Evolutionary conservation across 2,113 vertebrate genomes (phyloP).

Genomic region (Zosterops hypoxanthus): DNA sequence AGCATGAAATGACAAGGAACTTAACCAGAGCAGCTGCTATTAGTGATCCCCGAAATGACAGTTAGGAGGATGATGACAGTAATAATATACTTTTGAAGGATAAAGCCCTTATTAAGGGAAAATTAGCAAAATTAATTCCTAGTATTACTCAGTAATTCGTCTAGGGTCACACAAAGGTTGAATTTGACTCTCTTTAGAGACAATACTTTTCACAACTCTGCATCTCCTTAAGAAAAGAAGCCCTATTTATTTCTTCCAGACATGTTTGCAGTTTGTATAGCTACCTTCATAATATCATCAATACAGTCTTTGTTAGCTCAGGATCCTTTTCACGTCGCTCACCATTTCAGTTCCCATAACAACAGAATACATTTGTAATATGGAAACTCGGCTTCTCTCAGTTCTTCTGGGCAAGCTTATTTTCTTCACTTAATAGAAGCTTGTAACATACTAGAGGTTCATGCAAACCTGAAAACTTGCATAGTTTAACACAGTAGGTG

Average conservation of each 20-base stretch:
- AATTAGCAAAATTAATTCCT: conserved; percentile 15
- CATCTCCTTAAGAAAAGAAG: neutral
- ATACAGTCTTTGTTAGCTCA: neutral
- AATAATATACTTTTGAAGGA: neutral
- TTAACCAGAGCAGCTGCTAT: neutral
- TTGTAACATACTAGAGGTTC: neutral
- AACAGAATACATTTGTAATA: conserved; percentile 32
- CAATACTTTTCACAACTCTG: neutral
- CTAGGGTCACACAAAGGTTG: neutral
- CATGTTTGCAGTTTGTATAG: neutral
- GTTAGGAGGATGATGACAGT: neutral
- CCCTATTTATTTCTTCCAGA: neutral
- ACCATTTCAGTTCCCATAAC: conserved; percentile 63
- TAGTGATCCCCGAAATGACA: neutral
- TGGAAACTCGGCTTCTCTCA: neutral
- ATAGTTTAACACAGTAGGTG: neutral
- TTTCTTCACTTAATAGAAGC: neutral
- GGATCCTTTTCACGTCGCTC: neutral
- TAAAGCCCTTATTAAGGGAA: conserved; percentile 27
- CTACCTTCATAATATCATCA: neutral
- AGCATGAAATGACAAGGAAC: neutral
- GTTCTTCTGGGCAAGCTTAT: neutral
- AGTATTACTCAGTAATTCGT: neutral
- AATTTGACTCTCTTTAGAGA: neutral
- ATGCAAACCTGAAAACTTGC: conserved; percentile 7